Base-by-base conservation (phyloP, 2,113 vertebrate species). In the Oryctolagus cuniculus region DNA sequence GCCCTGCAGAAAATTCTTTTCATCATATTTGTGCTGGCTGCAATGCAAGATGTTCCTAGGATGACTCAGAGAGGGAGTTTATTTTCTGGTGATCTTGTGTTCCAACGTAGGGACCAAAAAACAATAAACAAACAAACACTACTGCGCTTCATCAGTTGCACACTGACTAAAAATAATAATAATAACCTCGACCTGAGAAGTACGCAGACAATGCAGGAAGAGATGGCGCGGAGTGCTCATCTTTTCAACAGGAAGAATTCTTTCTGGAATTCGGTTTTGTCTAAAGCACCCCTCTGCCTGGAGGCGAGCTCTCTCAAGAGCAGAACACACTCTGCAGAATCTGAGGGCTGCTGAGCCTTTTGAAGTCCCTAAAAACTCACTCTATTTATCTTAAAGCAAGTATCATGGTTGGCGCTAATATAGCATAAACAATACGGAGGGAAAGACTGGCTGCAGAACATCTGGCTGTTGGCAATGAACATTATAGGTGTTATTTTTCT, bases 11-110 rank as follows among this genome's bases (percentile, higher is more conserved):
- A 93, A 95, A 91, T 91, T 87, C 78, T 87, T 90, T 82, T 89
- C 82, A 94, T 96, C 93, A 38, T 95, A 96, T 95, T 96, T 97
- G 69, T 90, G 63, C 66, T 70, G 93, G 83, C 95, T 85, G 29
- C 58, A 86, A 87, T 53, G 74, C 89, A 89, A 97, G 89, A 94
- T 95, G 82, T 79, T 90, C 89, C 78, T 36, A 19, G 13, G 85
- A 88, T 95, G 95, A 96, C 78, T 96, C 94, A 95, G 85, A 96
- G 77, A 95, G 73, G 90, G 74, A 94, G 92, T 92, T 94, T 95
- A 77, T 93, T 74, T 91, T 70, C 73, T 90, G 84, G 73, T 79
- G 94, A 93, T 92, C 73, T 81, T 75, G 12, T 78, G 85, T 93
- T 96, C 94, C 74, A 90, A 95, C 77, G 87, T 34, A 34, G 69